Evolutionary conservation across 2,113 vertebrate genomes (phyloP).

Genomic region (Sialia sialis): DNA sequence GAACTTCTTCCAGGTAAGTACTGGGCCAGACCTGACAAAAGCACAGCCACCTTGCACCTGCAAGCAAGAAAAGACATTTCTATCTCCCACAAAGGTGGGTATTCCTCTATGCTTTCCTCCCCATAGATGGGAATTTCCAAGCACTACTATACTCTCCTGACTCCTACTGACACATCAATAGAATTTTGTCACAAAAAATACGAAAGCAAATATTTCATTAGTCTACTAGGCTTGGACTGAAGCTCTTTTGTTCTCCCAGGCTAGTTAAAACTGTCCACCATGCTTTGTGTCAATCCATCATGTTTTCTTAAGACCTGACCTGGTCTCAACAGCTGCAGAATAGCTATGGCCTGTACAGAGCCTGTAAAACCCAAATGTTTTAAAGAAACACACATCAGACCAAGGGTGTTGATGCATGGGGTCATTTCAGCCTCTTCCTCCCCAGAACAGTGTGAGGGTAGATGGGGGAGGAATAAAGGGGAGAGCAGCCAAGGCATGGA

Average conservation of each 20-base stretch:
- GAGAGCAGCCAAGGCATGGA: background rate
- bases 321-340: background rate
- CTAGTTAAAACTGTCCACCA: background rate
- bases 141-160: background rate
- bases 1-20: background rate
- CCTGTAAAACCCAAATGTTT: background rate
- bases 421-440: background rate
- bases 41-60: background rate
- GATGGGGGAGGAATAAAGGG: accelerated
- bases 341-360: background rate
- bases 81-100: background rate
- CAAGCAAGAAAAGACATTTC: background rate
- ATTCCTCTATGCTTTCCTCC: background rate
- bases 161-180: background rate
- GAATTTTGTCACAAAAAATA: background rate
- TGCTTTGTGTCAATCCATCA: background rate
- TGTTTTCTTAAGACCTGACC: background rate
- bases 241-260: background rate
- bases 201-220: background rate
- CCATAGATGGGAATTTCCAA: background rate
- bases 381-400: background rate
- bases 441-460: background rate
- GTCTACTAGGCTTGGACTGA: background rate
- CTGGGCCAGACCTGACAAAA: background rate
- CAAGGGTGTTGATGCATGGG: background rate